phyloP scores from a whole-genome alignment of 2,113 vertebrate species.

The Morphnarchus princeps region DNA sequence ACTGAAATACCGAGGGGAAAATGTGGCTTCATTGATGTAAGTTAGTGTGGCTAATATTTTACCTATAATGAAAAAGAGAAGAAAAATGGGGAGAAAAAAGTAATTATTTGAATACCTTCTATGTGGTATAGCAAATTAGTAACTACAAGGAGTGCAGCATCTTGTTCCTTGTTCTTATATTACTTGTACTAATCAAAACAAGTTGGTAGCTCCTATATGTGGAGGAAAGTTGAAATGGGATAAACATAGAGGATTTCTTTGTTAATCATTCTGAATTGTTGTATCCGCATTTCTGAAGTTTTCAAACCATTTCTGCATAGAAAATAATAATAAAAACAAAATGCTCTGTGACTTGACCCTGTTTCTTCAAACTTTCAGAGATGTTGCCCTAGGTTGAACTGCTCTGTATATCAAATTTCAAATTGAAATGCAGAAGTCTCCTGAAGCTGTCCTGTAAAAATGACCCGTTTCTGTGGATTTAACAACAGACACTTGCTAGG shows the following conservation, averaged over 20 bases:
- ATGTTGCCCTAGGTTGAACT: neutral
- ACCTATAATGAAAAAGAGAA: neutral
- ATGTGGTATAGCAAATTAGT: neutral
- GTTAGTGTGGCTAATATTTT: neutral
- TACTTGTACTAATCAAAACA: neutral
- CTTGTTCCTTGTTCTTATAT: neutral
- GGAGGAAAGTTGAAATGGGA: neutral
- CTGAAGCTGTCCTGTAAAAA: neutral
- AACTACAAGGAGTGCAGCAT: neutral
- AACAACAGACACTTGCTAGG: neutral
- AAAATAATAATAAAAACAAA: neutral
- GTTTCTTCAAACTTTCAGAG: neutral
- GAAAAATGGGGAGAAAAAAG: neutral
- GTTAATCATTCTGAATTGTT: neutral
- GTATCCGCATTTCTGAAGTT: neutral
- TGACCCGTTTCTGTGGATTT: neutral
- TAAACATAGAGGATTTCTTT: neutral
- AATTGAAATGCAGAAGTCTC: neutral
- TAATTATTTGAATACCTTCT: neutral
- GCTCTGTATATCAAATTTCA: neutral
- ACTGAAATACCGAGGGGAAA: neutral
- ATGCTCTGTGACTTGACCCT: neutral
- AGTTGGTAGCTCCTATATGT: neutral
- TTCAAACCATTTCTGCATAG: neutral
- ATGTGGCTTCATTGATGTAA: fast-evolving